phyloP scores from a whole-genome alignment of 1,140 invertebrate genomes.

The Brachionus asplanchnoidis region DNA sequence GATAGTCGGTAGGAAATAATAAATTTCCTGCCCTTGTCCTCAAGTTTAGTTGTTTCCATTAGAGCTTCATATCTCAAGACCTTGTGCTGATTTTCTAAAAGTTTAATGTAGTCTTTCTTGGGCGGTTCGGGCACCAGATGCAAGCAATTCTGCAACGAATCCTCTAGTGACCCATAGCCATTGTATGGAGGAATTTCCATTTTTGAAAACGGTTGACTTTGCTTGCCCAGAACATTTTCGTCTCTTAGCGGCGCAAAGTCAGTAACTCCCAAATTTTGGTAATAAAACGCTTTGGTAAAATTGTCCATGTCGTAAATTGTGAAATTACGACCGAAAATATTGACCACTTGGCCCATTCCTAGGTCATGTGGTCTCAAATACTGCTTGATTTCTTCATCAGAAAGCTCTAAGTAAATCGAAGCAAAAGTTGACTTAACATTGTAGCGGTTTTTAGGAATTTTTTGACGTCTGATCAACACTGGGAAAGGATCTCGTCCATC shows the following conservation, averaged over 20 bases:
- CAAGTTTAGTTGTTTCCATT: constrained; percentile 45
- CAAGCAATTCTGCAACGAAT: constrained; percentile 67
- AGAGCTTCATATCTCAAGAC: constrained; percentile 59
- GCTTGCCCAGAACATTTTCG: not conserved
- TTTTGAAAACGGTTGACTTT: constrained; percentile 48
- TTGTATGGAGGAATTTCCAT: constrained; percentile 73
- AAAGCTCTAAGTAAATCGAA: constrained; percentile 61
- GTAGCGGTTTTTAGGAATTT: constrained; percentile 72
- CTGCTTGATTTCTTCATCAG: constrained; percentile 66
- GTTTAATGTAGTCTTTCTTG: constrained; percentile 72
- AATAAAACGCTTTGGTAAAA: constrained; percentile 76
- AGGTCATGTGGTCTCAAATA: constrained; percentile 73
- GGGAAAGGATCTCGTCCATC: constrained; percentile 70
- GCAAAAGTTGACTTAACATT: constrained; percentile 62
- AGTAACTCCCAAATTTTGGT: constrained; percentile 60
- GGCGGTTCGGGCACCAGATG: constrained; percentile 66
- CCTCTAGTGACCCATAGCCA: constrained; percentile 76
- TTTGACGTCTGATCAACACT: constrained; percentile 68
- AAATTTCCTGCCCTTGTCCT: constrained; percentile 54
- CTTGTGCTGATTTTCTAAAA: constrained; percentile 69
- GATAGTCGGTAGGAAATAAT: constrained; percentile 55
- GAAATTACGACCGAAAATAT: constrained; percentile 73
- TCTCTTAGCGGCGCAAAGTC: constrained; percentile 55
- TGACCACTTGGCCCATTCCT: constrained; percentile 69
- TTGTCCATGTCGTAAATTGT: constrained; percentile 72